Base-by-base conservation (phyloP, 2,797 vertebrate species). In the Phalanger gymnotis region DNA sequence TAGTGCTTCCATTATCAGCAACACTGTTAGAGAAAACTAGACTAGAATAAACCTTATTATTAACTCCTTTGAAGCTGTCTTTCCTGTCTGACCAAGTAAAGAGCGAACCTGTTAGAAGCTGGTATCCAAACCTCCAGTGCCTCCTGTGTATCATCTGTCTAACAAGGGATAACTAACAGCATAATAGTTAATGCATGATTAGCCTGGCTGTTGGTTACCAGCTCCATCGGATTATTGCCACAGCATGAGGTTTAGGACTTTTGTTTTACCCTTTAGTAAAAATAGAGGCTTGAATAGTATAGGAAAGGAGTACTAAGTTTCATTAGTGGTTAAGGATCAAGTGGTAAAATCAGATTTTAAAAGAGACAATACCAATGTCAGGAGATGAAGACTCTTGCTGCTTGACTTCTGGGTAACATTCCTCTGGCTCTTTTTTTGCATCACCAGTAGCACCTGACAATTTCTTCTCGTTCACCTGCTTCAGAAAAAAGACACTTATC, bases 311-410 rank as follows among this genome's bases (percentile, higher is more conserved):
- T 90, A 96, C 7, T 73, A 34, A 40, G 3, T 54, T 95, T 97
- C 91, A 93, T 55, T 92, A 96, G 92, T 9, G 94, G 92, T 56
- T 54, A 57, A 30, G 57, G 52, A 81, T 66, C 89, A 95, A 91
- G 53, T 7, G 91, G 25, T 31, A 96, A 94, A 94, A 54, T 56
- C 28, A 52, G 12, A 90, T 90, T 93, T 95, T 54, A 40, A 91
- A 97, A 96, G 61, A 97, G 90, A 94, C 51, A 95, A 53, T 98
- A 98, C 98, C 98, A 92, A 94, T 95, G 94, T 54, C 0, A 92
- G 58, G 58, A 91, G 90, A 40, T 40, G 91, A 56, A 51, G n/a
- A 31, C 57, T 96, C 93, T 30, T 97, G 95, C 53, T 56, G 61
- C 56, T 90, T 92, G 52, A 13, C 31, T 94, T 91, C 34, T 92